Percentiles rank a stretch among this genome's conserved stretches.
Conservation (phyloP, 2,797 vertebrate genomes). For the Triplophysa yarkandensis region DNA sequence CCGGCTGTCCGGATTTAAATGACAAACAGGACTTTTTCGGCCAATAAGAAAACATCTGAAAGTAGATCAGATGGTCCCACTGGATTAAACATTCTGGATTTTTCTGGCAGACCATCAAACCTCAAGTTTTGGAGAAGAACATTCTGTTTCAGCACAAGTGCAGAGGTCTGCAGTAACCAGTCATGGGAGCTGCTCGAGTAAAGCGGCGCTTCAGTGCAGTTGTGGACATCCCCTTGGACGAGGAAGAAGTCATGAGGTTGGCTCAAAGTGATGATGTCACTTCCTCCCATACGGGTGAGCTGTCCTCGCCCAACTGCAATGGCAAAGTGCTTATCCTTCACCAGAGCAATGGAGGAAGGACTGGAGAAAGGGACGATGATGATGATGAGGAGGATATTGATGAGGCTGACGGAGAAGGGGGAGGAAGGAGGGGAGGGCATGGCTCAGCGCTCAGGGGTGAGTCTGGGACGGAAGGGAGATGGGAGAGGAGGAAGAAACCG, state of each 20-base stretch:
- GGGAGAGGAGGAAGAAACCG: constrained; percentile 60
- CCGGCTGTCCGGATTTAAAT: constrained; percentile 40
- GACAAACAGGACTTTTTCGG: constrained; percentile 15
- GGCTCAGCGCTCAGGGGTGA: constrained; percentile 62
- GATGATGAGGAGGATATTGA: constrained; percentile 26
- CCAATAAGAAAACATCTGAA: not conserved
- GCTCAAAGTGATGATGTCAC: constrained; percentile 72
- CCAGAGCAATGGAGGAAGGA: constrained; percentile 65
- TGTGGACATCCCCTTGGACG: constrained; percentile 78
- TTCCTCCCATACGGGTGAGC: constrained; percentile 64
- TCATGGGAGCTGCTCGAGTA: constrained; percentile 81
- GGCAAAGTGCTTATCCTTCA: constrained; percentile 68
- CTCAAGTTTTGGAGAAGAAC: not conserved
- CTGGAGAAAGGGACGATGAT: constrained; percentile 64
- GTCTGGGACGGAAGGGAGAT: constrained; percentile 63
- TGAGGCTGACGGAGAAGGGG: constrained; percentile 13
- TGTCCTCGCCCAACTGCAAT: constrained; percentile 66
- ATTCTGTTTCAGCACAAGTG: not conserved
- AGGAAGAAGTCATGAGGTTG: constrained; percentile 81
- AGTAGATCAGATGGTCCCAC: no score
- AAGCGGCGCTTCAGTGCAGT: constrained; percentile 82
- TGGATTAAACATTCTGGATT: no score
- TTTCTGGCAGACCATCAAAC: constrained; percentile 1
- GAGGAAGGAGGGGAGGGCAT: constrained; percentile 56
- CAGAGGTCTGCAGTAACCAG: not conserved